A percentile compares a stretch with the other conserved stretches of the same genome.
Conservation (phyloP, 2,113 vertebrate genomes). For the Coreoperca whiteheadi region DNA sequence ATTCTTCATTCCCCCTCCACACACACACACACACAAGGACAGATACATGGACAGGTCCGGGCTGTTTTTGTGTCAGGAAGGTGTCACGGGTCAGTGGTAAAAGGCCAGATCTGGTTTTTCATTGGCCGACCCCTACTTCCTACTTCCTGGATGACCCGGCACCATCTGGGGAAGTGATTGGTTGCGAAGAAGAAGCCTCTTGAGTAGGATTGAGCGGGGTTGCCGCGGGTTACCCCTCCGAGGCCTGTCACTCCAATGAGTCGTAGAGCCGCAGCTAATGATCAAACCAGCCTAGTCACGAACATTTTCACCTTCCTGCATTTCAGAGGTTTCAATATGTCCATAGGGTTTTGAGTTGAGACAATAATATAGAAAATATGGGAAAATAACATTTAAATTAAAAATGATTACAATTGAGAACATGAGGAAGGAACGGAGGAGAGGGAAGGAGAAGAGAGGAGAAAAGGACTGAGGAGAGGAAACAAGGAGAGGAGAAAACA, state of each 20-base stretch:
- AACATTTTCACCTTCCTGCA: constrained; percentile 59
- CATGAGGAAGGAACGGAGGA: not conserved
- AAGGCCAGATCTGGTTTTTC: constrained; percentile 79
- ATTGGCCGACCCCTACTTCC: constrained; percentile 85
- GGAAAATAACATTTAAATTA: not conserved
- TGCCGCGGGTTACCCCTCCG: constrained; percentile 72
- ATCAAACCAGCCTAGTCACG: constrained; percentile 86
- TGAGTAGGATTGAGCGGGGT: constrained; percentile 59
- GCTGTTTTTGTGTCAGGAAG: constrained; percentile 74
- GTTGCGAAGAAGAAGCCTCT: constrained; percentile 83
- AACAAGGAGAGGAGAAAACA: not conserved
- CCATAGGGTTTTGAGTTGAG: not conserved
- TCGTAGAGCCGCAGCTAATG: constrained; percentile 94
- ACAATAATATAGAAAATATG: not conserved
- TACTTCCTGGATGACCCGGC: constrained; percentile 91
- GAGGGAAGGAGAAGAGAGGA: not conserved
- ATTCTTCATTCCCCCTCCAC: constrained; percentile 15
- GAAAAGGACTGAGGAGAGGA: not conserved
- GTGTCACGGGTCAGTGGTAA: constrained; percentile 75
- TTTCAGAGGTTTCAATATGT: constrained; percentile 26
- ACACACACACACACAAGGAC: not conserved
- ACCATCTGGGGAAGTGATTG: constrained; percentile 96
- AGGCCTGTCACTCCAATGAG: constrained; percentile 92
- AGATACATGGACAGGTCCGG: constrained; percentile 30
- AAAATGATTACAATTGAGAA: not conserved